A percentile compares a stretch with the other conserved stretches of the same genome.
Conservation (phyloP, 2,888 invertebrate genomes). For the Oscheius sp. region DNA sequence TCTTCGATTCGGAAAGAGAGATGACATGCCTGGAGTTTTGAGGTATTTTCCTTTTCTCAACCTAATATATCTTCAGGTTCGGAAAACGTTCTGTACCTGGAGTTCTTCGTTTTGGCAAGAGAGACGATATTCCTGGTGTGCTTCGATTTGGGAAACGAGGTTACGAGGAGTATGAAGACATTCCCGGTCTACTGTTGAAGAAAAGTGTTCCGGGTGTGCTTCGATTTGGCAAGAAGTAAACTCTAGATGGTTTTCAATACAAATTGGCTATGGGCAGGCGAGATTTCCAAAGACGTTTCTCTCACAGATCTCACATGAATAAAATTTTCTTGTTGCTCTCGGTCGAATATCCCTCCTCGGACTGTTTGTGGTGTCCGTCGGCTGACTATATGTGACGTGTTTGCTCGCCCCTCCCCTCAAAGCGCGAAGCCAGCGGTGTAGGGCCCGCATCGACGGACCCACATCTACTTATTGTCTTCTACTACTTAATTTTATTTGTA, state of each 20-base stretch:
- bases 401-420: slow-evolving; percentile 29
- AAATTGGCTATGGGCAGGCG: slow-evolving; percentile 23
- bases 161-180: slow-evolving; percentile 40
- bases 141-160: slow-evolving; percentile 48
- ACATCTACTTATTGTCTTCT: slow-evolving; percentile 20
- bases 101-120: slow-evolving; percentile 40
- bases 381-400: slow-evolving; percentile 39
- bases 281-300: slow-evolving; percentile 9
- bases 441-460: not conserved
- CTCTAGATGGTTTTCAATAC: slow-evolving; percentile 14
- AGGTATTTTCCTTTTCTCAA: not conserved
- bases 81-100: slow-evolving; percentile 54
- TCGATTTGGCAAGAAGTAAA: slow-evolving; percentile 49
- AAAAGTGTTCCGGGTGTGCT: slow-evolving; percentile 58
- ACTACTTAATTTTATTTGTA: not conserved
- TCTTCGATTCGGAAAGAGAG: slow-evolving; percentile 40
- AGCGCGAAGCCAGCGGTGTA: slow-evolving; percentile 29
- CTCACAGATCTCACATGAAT: too few species aligned
- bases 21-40: slow-evolving; percentile 38
- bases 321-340: slow-evolving; percentile 20
- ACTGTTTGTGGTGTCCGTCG: slow-evolving; percentile 43
- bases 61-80: slow-evolving; percentile 37
- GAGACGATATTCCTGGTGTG: slow-evolving; percentile 43
- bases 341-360: not conserved
- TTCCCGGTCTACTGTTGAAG: slow-evolving; percentile 40